Evolutionary conservation across 2,888 invertebrate genomes (phyloP), one percentile per base, ranked within the genome.

Genomic region (Syritta pipiens): DNA sequence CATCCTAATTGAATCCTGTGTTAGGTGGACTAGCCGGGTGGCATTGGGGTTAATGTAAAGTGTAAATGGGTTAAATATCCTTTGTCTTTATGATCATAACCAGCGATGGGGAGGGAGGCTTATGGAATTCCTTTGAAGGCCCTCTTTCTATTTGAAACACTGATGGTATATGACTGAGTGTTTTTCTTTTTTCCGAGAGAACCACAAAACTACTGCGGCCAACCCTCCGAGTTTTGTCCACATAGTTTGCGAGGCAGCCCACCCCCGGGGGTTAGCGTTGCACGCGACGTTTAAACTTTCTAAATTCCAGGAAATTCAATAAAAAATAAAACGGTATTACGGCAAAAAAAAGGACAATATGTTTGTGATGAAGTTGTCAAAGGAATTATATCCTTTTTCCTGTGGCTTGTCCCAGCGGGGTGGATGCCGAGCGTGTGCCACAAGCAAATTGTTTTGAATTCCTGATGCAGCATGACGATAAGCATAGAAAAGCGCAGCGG

Each of bases 321-420:
- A 55, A 59, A 62, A 22, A 30, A 32, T 55, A 35, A 19, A 22
- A 9, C 30, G 48, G 14, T 9, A 44, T 14, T 17, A 10, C 9
- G 2, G 42, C 14, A 12, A 30, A 9, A 5, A 19, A 49, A 14
- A 17, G 35, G 40, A 53, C 37, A 53, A 28, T 37, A 82, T 6
- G 37, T 9, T 82, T 84, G 84, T 85, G 86, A 86, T 86, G 85
- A 86, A 84, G 84, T 84, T 86, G 86, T 86, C 86, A 86, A 86
- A 84, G 83, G 82, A 81, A 83, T 60, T 81, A 84, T 81, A 72
- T 68, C 81, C 26, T 35, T 30, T 28, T 37, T 42, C 37, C 22
- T 26, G 32, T 26, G 37, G 20, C 55, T 26, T 49, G 35, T 7
- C 7, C 17, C 37, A 17, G 7, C 7, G 37, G 37, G 37, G 14